A percentile compares a stretch with the other conserved stretches of the same genome.
phyloP scores from a whole-genome alignment of 2,888 invertebrate genomes.

The Empis stercorea region DNA sequence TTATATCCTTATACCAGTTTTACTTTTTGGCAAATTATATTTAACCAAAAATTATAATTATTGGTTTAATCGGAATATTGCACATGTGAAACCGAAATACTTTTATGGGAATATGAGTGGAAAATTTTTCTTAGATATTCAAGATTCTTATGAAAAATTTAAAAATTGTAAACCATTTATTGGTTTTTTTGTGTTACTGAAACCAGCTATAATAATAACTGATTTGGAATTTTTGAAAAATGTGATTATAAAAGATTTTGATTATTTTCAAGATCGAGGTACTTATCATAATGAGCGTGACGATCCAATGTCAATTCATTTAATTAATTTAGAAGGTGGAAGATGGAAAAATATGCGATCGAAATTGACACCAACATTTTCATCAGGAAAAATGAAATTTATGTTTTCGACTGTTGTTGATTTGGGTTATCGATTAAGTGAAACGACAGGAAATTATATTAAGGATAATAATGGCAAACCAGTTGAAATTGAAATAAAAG shows the following conservation, averaged over 20 bases:
- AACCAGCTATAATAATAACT: conserved; percentile 17
- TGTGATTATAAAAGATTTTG: conserved; percentile 26
- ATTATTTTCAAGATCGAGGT: conserved; percentile 27
- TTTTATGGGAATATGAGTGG: conserved; percentile 22
- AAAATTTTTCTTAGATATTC: conserved; percentile 18
- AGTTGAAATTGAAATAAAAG: background rate
- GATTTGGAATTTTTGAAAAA: conserved; percentile 27
- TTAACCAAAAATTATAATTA: no score
- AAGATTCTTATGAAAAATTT: conserved; percentile 18
- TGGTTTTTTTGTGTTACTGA: conserved; percentile 21
- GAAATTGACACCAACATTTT: background rate
- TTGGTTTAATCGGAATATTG: no score
- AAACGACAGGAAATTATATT: background rate
- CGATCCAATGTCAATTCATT: conserved; percentile 31
- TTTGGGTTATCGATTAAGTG: conserved; percentile 18
- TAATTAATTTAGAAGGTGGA: conserved; percentile 25
- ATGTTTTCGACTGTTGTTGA: conserved; percentile 27
- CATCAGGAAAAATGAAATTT: conserved; percentile 31
- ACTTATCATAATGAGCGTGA: conserved; percentile 23
- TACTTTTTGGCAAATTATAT: no score
- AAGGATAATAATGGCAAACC: background rate
- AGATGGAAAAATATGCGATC: background rate
- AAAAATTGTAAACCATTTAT: conserved; percentile 17
- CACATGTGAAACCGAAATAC: conserved; percentile 6
- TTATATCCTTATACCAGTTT: no score